phyloP scores from a whole-genome alignment of 1,140 invertebrate genomes.

The Tetramorium alpestre region DNA sequence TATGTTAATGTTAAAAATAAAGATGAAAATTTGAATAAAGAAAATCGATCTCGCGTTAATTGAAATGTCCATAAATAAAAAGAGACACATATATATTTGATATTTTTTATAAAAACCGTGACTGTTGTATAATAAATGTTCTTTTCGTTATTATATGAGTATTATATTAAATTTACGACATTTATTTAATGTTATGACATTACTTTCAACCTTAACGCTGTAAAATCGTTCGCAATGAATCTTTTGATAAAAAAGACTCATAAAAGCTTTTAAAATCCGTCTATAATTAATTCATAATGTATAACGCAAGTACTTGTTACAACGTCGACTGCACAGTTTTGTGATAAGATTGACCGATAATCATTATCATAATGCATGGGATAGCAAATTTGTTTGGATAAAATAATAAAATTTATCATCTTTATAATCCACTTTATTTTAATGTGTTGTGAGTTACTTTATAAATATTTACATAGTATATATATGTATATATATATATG shows the following conservation, averaged over 20 bases:
- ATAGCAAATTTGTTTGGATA: not conserved
- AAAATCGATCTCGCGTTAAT: not conserved
- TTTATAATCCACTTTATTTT: conserved; percentile 1
- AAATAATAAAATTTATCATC: not conserved
- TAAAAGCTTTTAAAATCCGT: not conserved
- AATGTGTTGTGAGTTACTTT: not conserved
- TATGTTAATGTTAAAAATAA: too few relatives aligned
- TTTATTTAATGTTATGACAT: not conserved
- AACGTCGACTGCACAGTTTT: not conserved
- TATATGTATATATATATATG: not conserved
- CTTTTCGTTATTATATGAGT: not conserved
- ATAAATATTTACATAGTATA: not conserved
- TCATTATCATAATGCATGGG: not conserved
- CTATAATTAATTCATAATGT: not conserved
- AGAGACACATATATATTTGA: not conserved
- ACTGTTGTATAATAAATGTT: not conserved
- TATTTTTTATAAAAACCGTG: not conserved
- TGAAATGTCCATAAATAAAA: not conserved
- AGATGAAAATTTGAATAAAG: not conserved
- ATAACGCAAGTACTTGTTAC: not conserved
- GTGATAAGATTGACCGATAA: conserved; percentile 23
- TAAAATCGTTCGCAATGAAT: not conserved
- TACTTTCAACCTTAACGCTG: not conserved
- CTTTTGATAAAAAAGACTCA: not conserved
- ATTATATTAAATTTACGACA: not conserved